Conservation (phyloP, 2,113 vertebrate genomes). For the Pelecanoides urinatrix region DNA sequence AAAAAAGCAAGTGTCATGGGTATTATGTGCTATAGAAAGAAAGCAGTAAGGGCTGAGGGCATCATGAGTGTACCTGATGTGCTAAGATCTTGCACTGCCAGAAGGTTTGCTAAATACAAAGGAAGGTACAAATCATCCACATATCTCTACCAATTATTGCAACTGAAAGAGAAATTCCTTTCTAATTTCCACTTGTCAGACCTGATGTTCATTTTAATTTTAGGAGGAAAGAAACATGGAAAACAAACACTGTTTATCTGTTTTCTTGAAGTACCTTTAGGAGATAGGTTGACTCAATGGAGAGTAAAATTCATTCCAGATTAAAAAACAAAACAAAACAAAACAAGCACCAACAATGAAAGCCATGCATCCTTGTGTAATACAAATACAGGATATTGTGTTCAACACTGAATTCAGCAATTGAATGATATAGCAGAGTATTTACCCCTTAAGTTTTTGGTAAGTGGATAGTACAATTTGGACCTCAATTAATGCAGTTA, state of each 20-base stretch:
- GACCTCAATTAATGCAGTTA: not conserved
- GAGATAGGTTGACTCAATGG: not conserved
- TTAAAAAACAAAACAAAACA: not conserved
- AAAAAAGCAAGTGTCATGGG: not conserved
- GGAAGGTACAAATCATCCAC: not conserved
- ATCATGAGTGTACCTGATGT: not conserved
- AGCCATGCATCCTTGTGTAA: not conserved
- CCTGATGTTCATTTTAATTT: not conserved
- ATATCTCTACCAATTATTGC: not conserved
- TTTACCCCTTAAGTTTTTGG: not conserved
- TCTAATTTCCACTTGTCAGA: not conserved
- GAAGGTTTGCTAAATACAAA: not conserved
- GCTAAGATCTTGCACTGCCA: not conserved
- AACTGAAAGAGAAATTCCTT: not conserved
- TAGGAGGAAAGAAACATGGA: not conserved
- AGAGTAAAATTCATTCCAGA: not conserved
- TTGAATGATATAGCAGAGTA: not conserved
- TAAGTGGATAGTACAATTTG: not conserved
- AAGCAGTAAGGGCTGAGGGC: not conserved
- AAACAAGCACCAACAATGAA: not conserved
- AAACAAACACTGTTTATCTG: not conserved
- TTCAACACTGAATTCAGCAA: not conserved
- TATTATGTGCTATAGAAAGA: not conserved
- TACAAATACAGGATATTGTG: not conserved
- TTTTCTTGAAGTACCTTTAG: not conserved